phyloP scores from a whole-genome alignment of 2,113 vertebrate genomes.

The Speoplatyrhinus poulsoni region DNA sequence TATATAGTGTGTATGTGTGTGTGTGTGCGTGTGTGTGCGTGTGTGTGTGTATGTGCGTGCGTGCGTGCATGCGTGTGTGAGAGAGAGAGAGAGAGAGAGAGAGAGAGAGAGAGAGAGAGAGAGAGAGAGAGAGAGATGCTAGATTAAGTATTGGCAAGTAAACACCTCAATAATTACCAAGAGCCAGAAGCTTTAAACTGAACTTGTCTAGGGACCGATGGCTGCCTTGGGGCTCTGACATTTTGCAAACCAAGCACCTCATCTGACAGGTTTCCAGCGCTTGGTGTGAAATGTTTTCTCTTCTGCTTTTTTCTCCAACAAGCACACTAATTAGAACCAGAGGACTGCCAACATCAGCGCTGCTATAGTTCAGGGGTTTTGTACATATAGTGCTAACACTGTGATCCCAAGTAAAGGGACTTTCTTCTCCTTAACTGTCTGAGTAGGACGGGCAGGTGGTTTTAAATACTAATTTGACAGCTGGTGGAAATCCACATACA shows the following conservation, averaged over 20 bases:
- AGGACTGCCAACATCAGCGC: conserved; percentile 41
- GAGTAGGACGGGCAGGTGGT: conserved; percentile 66
- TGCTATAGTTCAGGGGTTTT: conserved; percentile 33
- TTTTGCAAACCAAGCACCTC: conserved; percentile 35
- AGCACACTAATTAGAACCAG: conserved; percentile 54
- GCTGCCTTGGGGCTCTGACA: conserved; percentile 19
- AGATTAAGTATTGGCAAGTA: no score
- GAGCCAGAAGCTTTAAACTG: no score
- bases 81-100: no score
- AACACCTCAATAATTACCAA: no score
- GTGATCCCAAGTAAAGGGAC: conserved; percentile 45
- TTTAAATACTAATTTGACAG: conserved; percentile 56
- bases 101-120: no score
- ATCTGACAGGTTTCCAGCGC: conserved; percentile 47
- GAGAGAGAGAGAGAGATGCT: no score
- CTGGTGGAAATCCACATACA: conserved; percentile 32
- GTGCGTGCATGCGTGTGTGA: no score
- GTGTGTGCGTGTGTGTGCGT: no score
- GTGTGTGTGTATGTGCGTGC: not conserved
- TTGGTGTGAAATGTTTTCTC: conserved; percentile 42
- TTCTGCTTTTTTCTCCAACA: conserved; percentile 43
- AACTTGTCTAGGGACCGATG: no score
- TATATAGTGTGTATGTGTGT: no score
- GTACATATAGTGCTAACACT: conserved; percentile 33
- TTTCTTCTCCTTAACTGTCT: conserved; percentile 67